Evolutionary conservation across 2,888 invertebrate genomes (phyloP).

Genomic region (Myathropa florea): DNA sequence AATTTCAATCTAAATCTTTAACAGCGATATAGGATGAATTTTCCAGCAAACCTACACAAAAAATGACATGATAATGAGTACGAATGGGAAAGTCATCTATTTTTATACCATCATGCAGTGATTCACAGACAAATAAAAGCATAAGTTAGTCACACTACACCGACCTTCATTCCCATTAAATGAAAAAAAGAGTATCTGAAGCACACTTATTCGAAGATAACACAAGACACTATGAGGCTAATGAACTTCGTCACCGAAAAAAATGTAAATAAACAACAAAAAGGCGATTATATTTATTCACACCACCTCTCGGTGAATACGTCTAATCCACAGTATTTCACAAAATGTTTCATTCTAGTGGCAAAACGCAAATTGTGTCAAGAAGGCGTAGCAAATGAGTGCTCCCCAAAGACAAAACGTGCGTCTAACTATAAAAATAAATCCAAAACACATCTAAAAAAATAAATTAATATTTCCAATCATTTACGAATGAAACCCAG

Average conservation of each 20-base stretch:
- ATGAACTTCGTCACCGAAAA: neutral
- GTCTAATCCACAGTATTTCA: neutral
- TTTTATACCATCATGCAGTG: neutral
- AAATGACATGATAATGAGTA: neutral
- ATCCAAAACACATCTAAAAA: neutral
- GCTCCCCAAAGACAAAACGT: neutral
- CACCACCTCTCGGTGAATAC: neutral
- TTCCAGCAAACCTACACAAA: neutral
- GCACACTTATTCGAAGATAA: neutral
- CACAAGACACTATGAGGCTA: neutral
- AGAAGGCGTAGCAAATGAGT: neutral
- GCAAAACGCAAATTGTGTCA: neutral
- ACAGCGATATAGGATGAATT: neutral
- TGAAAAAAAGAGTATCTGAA: neutral
- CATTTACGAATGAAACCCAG: neutral
- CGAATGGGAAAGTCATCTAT: neutral
- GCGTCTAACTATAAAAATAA: neutral
- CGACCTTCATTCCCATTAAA: neutral
- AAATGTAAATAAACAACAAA: constrained; percentile 13
- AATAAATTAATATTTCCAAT: neutral
- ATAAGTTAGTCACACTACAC: neutral
- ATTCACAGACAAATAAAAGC: neutral
- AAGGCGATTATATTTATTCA: constrained; percentile 1
- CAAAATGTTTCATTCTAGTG: neutral
- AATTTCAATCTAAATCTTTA: no score